These are phyloP conservation scores for Brenthis hecate DNA, from an alignment of 2,888 invertebrate genomes.

Conservation along the genomic window DNA sequence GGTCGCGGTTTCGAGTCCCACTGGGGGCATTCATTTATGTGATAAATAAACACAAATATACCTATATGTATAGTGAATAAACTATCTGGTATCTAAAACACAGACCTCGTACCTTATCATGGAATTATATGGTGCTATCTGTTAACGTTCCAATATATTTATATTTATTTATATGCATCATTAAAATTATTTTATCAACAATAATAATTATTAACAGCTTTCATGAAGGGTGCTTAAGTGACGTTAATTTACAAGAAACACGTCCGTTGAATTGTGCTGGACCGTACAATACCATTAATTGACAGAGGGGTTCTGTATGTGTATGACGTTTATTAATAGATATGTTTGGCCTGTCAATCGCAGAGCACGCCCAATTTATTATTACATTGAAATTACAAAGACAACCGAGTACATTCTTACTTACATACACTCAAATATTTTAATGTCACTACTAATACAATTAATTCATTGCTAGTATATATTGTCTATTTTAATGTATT, in stretches of 20 bases:
- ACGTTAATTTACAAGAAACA: slow-evolving; percentile 22
- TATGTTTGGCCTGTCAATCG: slow-evolving; percentile 43
- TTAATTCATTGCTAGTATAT: too few species aligned
- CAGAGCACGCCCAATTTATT: slow-evolving; percentile 41
- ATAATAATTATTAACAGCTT: neutral
- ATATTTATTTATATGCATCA: neutral
- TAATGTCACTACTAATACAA: too few species aligned
- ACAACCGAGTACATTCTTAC: slow-evolving; percentile 1
- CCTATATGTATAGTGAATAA: too few species aligned
- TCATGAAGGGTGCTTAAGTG: slow-evolving; percentile 9
- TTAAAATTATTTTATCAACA: slow-evolving; percentile 3
- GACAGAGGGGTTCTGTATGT: slow-evolving; percentile 53
- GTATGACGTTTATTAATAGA: slow-evolving; percentile 62
- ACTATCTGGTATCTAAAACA: too few species aligned
- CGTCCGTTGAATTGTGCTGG: slow-evolving; percentile 47
- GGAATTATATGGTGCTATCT: too few species aligned
- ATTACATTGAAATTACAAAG: slow-evolving; percentile 49
- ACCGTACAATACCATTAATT: slow-evolving; percentile 59
- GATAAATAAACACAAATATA: too few species aligned
- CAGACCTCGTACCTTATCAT: too few species aligned
- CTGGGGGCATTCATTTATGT: too few species aligned
- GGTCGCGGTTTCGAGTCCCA: too few species aligned
- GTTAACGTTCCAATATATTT: too few species aligned
- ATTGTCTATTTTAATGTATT: too few species aligned
- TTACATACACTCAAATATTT: neutral